Base-by-base conservation (phyloP, 2,888 invertebrate species). In the Trypoxylon attenuatum region DNA sequence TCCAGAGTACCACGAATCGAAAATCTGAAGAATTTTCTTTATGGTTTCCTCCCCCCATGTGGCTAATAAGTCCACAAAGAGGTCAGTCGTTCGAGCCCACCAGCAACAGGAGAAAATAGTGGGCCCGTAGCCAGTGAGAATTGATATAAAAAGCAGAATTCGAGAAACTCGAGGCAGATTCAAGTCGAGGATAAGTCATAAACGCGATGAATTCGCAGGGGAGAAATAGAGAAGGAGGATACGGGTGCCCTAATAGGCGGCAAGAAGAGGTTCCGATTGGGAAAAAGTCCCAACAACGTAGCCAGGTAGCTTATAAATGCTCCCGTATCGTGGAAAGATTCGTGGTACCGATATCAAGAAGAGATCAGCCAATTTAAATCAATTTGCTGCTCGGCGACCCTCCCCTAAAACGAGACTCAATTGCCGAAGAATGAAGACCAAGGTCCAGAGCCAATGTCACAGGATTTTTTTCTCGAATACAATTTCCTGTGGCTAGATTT, bases 301-400 rank as follows among this genome's bases (percentile, higher is more conserved):
- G 73, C 78, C 84, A 84, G 82, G 84, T 83, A 82, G 61, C 54
- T 63, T 76, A 76, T 84, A 86, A 85, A 85, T 86, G 81, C 80
- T 86, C 85, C 85, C 85, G 82, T 84, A 86, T 85, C 82, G 69
- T 77, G 72, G 76, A 80, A 78, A 80, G 79, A 81, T 83, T 75
- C 71, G 4, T 60, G 54, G 22, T 15, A 13, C n/a, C 65, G 75
- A 75, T 75, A 75, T 41, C 10, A 22, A 10, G 33, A 13, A 57
- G 57, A 50, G 68, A 50, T 53, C 71, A 46, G 67, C 79, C 85
- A 86, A 85, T 86, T 84, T 82, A 84, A 86, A 86, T 85, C 84
- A 86, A 86, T 86, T 86, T 82, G 69, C 72, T 62, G 69, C n/a
- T n/a, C n/a, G n/a, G 66, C 81, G 81, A 79, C 84, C 85, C 84